Conservation (phyloP, 2,888 invertebrate species). For the Cephus rjabovi region DNA sequence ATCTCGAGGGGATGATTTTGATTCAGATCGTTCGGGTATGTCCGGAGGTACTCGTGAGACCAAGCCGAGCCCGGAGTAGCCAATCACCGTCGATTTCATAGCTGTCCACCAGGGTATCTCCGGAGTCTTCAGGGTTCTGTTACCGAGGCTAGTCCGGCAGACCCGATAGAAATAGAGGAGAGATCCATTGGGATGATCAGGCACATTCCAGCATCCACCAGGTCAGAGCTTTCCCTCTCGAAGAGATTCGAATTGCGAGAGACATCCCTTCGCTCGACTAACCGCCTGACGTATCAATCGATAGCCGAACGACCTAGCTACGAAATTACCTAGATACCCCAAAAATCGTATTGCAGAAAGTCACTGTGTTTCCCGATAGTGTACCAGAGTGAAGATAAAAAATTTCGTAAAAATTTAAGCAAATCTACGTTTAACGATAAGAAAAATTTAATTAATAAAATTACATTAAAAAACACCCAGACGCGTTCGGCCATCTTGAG, state of each 20-base stretch:
- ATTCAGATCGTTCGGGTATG: too few relatives aligned
- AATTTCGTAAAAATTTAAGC: background rate
- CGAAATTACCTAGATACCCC: background rate
- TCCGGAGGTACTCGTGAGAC: conserved; percentile 6
- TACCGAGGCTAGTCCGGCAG: conserved; percentile 47
- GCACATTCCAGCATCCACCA: conserved; percentile 52
- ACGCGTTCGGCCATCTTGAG: too few relatives aligned
- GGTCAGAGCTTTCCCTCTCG: conserved; percentile 48
- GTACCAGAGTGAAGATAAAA: too few relatives aligned
- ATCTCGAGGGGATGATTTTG: too few relatives aligned
- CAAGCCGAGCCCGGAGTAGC: conserved; percentile 39
- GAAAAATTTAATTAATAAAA: conserved; percentile 12
- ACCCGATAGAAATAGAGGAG: conserved; percentile 35
- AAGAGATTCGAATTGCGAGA: conserved; percentile 53
- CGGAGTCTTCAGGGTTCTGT: conserved; percentile 44
- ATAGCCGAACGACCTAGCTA: conserved; percentile 10
- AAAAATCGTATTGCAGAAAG: too few relatives aligned
- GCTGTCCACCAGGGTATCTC: conserved; percentile 46
- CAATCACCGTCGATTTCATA: conserved; percentile 62
- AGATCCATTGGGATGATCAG: conserved; percentile 48
- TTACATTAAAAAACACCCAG: too few relatives aligned
- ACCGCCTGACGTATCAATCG: conserved; percentile 46
- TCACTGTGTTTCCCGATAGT: too few relatives aligned
- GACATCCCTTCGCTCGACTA: conserved; percentile 20
- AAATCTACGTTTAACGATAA: conserved; percentile 16